Evolutionary conservation across 1,140 invertebrate genomes (phyloP).

Genomic region (Platyscapa corneri): DNA sequence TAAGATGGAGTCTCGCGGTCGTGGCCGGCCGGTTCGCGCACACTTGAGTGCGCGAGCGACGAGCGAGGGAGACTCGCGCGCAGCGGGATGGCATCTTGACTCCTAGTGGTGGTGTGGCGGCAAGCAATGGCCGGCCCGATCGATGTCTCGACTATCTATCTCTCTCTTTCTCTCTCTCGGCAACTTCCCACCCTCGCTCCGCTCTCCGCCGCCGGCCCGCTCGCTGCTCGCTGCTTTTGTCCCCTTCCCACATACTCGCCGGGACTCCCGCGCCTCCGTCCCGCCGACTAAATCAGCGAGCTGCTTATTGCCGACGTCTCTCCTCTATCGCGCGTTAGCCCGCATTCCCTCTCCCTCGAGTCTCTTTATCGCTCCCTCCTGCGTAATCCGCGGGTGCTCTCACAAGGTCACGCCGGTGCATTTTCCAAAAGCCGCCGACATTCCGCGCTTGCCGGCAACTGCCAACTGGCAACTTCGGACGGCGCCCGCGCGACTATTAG

Average conservation of each 20-base stretch:
- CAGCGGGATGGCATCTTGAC: slow-evolving; percentile 74
- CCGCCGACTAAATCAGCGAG: slow-evolving; percentile 67
- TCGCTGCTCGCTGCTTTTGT: slow-evolving; percentile 44
- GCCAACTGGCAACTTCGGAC: background rate
- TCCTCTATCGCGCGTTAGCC: slow-evolving; percentile 52
- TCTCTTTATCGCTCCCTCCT: slow-evolving; percentile 61
- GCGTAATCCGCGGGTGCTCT: slow-evolving; percentile 45
- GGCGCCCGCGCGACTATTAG: too few species aligned
- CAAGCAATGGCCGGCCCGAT: slow-evolving; percentile 72
- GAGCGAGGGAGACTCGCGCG: slow-evolving; percentile 27
- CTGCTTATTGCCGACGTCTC: slow-evolving; percentile 65
- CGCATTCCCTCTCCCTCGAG: slow-evolving; percentile 62
- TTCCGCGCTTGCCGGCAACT: too few species aligned
- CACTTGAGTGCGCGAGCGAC: slow-evolving; percentile 11
- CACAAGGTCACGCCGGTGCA: background rate
- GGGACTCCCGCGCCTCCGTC: slow-evolving; percentile 54
- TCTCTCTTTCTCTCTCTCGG: slow-evolving; percentile 49
- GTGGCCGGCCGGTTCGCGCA: background rate
- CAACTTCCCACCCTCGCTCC: slow-evolving; percentile 43
- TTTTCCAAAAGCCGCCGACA: background rate
- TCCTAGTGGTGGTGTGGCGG: slow-evolving; percentile 62
- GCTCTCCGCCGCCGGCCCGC: background rate
- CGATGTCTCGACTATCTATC: slow-evolving; percentile 69
- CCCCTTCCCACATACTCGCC: slow-evolving; percentile 41
- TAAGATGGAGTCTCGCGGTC: slow-evolving; percentile 11